Conservation (phyloP, 2,113 vertebrate genomes). For the Rhagologus leucostigma region DNA sequence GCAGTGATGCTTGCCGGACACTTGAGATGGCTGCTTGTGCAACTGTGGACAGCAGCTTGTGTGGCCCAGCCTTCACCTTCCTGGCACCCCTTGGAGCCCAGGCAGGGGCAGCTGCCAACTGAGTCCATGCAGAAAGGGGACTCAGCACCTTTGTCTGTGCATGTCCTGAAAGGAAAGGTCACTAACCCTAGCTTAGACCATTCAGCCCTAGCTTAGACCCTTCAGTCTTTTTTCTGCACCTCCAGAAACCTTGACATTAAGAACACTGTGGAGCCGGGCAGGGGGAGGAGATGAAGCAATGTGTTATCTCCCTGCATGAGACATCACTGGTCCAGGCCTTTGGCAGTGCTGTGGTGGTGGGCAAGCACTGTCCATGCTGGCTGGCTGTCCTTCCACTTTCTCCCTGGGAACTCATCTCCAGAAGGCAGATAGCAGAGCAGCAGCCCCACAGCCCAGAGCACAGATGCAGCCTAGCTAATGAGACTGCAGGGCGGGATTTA, state of each 20-base stretch:
- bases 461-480: not conserved
- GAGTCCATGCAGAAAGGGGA: not conserved
- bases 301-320: not conserved
- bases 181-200: not conserved
- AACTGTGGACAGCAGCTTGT: not conserved
- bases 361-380: not conserved
- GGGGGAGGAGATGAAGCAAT: not conserved
- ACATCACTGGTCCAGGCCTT: not conserved
- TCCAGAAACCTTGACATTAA: not conserved
- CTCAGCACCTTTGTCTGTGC: not conserved
- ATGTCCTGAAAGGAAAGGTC: not conserved
- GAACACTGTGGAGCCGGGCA: not conserved
- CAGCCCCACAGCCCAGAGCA: not conserved
- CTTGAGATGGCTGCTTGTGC: accelerated
- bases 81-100: not conserved
- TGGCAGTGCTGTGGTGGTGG: not conserved
- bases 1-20: accelerated
- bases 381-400: not conserved
- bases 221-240: not conserved
- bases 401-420: not conserved
- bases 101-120: not conserved
- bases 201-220: not conserved
- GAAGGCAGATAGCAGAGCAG: not conserved
- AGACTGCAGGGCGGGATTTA: not conserved
- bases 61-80: not conserved